These are phyloP conservation scores for Lordiphosa mommai DNA, from an alignment of 1,140 invertebrate species.

Conservation along the genomic window DNA sequence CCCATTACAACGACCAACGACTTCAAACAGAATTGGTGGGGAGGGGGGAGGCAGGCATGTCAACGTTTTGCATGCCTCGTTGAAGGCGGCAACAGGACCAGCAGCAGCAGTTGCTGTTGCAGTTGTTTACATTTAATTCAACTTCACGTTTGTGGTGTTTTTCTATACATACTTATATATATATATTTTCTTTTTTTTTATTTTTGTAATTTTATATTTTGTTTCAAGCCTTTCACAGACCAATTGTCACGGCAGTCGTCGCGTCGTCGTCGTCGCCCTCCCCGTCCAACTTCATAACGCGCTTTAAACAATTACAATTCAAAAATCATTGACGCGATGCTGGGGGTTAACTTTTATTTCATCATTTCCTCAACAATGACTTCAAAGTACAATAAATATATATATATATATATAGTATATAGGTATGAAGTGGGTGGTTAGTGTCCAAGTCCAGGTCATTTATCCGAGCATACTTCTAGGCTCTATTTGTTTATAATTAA, in stretches of 20 bases:
- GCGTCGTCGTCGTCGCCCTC: conserved; percentile 1
- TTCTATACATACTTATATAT: conserved; percentile 17
- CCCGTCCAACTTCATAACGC: conserved; percentile 20
- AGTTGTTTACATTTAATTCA: conserved; percentile 47
- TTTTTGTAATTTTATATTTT: conserved; percentile 42
- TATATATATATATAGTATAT: conserved; percentile 3
- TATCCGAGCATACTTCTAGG: conserved; percentile 27
- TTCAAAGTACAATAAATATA: conserved; percentile 60
- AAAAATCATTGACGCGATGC: conserved; percentile 76
- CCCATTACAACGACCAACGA: conserved; percentile 56
- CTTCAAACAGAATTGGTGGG: conserved; percentile 42
- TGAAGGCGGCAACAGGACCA: conserved; percentile 49
- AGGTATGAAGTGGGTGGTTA: background rate
- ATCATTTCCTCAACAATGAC: conserved; percentile 39
- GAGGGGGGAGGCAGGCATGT: conserved; percentile 36
- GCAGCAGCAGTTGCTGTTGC: conserved; percentile 25
- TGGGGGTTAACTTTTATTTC: conserved; percentile 38
- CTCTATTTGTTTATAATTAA: conserved; percentile 56
- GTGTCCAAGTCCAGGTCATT: conserved; percentile 1
- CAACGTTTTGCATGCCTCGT: conserved; percentile 76
- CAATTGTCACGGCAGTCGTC: conserved; percentile 73
- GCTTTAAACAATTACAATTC: conserved; percentile 77
- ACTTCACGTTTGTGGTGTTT: conserved; percentile 34
- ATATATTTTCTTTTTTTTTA: conserved; percentile 18
- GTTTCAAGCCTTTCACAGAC: conserved; percentile 76